Evolutionary conservation across 2,797 vertebrate genomes (phyloP).

Genomic region (Lemur catta): DNA sequence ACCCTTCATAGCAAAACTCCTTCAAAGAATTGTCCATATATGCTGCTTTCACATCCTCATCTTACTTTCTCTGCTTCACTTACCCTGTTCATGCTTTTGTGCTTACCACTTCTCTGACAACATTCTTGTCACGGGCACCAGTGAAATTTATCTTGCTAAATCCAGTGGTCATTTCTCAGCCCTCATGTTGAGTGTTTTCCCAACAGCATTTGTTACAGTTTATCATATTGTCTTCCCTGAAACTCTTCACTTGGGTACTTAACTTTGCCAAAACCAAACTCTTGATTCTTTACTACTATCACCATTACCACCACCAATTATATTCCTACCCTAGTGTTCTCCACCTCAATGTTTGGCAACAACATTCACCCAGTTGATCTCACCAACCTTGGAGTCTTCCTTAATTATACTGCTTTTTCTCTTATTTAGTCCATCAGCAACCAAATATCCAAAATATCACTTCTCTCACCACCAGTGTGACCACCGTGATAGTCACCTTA

Average conservation of each 20-base stretch:
- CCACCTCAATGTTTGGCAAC: not conserved
- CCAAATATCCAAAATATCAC: not conserved
- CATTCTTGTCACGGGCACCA: not conserved
- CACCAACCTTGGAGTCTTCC: not conserved
- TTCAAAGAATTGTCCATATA: not conserved
- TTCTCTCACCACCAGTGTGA: not conserved
- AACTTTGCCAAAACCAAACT: not conserved
- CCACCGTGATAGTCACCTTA: not conserved
- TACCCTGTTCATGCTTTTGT: not conserved
- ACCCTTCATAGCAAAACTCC: not conserved
- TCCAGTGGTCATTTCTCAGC: not conserved
- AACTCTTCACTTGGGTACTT: constrained; percentile 26
- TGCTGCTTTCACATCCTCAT: not conserved
- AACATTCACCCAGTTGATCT: not conserved
- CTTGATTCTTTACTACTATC: not conserved
- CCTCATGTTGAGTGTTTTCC: constrained; percentile 16
- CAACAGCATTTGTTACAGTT: not conserved
- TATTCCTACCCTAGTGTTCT: not conserved
- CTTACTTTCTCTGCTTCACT: not conserved
- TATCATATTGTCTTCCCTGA: not conserved
- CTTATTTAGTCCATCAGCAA: not conserved
- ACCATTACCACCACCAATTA: not conserved
- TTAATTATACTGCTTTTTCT: not conserved
- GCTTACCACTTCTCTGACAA: not conserved
- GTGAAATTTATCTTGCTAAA: constrained; percentile 32